Percentiles rank a stretch among this genome's conserved stretches.
Conservation (phyloP, 2,797 vertebrate species). For the Rhinoraja longicauda region DNA sequence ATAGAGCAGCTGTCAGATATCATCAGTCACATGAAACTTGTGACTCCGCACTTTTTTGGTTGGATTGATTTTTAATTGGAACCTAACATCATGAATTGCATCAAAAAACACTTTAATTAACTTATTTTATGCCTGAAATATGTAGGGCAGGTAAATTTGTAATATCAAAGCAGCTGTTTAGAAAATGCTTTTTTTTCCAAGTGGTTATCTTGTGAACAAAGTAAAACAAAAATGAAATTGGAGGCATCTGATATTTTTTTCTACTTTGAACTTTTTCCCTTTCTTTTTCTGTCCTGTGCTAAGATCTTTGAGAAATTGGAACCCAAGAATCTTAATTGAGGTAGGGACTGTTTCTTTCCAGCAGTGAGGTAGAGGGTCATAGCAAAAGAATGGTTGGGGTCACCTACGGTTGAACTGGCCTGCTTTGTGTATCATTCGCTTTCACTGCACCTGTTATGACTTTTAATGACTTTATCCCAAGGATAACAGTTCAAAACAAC, state of each 20-base stretch:
- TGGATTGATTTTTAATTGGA: neutral
- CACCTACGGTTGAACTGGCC: neutral
- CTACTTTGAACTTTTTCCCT: neutral
- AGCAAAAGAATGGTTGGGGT: neutral
- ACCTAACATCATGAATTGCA: neutral
- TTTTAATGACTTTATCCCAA: neutral
- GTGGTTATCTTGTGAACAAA: neutral
- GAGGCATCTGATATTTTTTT: no score
- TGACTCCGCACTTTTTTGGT: neutral
- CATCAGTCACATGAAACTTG: neutral
- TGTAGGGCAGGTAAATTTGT: neutral
- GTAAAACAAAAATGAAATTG: neutral
- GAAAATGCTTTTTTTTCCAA: neutral
- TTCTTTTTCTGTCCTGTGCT: no score
- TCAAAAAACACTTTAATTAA: neutral
- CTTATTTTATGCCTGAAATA: neutral
- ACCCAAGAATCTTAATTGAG: neutral
- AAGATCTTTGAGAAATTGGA: neutral
- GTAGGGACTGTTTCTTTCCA: neutral
- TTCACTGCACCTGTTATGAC: neutral
- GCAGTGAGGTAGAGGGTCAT: neutral
- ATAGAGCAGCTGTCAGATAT: neutral
- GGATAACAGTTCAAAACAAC: neutral
- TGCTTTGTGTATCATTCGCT: neutral
- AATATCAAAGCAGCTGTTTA: neutral